Conservation (phyloP, 1,140 invertebrate genomes). For the Himalopsyche phryganea region DNA sequence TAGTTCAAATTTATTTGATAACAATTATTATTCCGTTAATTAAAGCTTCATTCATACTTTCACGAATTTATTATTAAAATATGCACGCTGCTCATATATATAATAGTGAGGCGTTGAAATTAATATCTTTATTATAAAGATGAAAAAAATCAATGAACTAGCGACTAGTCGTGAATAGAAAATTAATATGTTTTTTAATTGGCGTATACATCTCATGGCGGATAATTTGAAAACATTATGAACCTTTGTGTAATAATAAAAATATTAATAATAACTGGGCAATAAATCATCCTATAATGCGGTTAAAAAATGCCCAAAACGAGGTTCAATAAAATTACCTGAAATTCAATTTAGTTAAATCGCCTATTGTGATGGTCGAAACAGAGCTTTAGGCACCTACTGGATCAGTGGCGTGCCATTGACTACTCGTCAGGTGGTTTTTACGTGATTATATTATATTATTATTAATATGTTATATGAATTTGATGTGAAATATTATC, state of each 20-base stretch:
- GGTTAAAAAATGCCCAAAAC: conserved; percentile 4
- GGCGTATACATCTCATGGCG: background rate
- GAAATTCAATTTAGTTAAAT: conserved; percentile 30
- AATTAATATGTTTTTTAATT: conserved; percentile 1
- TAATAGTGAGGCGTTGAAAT: no score
- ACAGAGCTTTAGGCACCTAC: no score
- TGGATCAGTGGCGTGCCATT: background rate
- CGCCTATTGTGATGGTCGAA: conserved; percentile 9
- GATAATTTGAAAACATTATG: background rate
- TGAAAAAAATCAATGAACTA: conserved; percentile 1
- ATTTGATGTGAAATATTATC: no score
- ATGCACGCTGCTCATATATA: no score
- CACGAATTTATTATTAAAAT: no score
- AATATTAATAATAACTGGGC: conserved; percentile 3
- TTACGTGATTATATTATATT: no score
- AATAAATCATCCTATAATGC: conserved; percentile 16
- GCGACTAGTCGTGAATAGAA: background rate
- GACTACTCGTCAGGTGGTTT: background rate
- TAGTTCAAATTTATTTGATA: no score
- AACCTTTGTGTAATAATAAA: background rate
- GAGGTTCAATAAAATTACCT: conserved; percentile 20
- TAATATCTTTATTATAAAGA: no score
- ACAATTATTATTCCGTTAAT: no score
- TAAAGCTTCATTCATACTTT: no score
- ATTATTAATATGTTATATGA: no score